These are phyloP conservation scores for Aspidiotus destructor DNA, from an alignment of 2,888 invertebrate species.

Conservation along the genomic window DNA sequence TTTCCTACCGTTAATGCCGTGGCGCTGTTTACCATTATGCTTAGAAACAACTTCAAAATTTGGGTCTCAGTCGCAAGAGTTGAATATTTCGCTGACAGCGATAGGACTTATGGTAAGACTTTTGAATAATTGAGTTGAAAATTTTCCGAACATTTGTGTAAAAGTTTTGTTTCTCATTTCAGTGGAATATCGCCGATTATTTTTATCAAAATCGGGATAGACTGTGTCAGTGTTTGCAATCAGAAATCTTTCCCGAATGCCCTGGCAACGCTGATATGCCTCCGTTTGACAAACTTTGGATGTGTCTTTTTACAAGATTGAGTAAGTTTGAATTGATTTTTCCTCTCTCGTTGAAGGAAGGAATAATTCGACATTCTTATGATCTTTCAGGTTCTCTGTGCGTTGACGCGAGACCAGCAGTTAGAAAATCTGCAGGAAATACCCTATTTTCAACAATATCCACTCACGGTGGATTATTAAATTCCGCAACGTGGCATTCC, in stretches of 20 bases:
- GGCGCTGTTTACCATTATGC: conserved; percentile 78
- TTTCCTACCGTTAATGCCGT: conserved; percentile 83
- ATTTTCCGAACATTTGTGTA: too few species aligned
- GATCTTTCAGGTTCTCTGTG: conserved; percentile 64
- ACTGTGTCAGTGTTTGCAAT: conserved; percentile 60
- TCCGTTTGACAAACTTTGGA: conserved; percentile 88
- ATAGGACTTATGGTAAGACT: conserved; percentile 78
- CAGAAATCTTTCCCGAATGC: conserved; percentile 72
- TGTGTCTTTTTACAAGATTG: conserved; percentile 81
- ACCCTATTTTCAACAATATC: conserved; percentile 95
- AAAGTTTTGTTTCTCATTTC: conserved; percentile 38
- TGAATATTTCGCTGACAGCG: conserved; percentile 94
- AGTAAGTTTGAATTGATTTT: conserved; percentile 45
- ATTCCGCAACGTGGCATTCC: conserved; percentile 84
- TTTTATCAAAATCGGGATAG: conserved; percentile 90
- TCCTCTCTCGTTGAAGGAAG: background rate
- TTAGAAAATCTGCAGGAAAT: conserved; percentile 92
- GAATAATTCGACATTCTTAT: background rate
- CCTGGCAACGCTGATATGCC: conserved; percentile 75
- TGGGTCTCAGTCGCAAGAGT: conserved; percentile 89
- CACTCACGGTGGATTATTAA: conserved; percentile 82
- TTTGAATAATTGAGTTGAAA: too few species aligned
- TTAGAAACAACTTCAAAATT: conserved; percentile 91
- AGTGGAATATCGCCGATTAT: conserved; percentile 99
- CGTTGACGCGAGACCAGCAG: conserved; percentile 89